Base-by-base conservation (phyloP, 2,113 vertebrate species). In the Collichthys lucidus region DNA sequence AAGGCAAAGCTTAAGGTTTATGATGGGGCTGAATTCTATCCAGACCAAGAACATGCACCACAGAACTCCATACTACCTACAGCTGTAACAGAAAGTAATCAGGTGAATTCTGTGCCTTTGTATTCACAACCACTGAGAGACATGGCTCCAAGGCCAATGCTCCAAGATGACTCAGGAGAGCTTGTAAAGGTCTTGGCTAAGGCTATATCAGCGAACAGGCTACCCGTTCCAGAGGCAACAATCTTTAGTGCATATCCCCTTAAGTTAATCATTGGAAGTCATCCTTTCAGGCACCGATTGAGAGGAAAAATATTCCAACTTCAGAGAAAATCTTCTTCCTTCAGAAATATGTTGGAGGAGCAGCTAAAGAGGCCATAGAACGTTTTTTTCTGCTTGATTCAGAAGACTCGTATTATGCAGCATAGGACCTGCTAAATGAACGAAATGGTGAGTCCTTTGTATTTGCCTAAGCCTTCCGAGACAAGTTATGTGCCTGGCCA, bases 381-480 rank as follows among this genome's bases (percentile, higher is more conserved):
- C 16, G 47, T 50, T 19, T 19, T 50, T 50, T 50, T 50, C 49
- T 50, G 49, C 11, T 50, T 50, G 17, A 50, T 19, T 50, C 17
- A 50, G 49, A 50, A 50, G 49, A 50, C 5, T 50, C 49, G 0
- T 50, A 50, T 50, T 19, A 2, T 3, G 6, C 17, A 50, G 47
- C 17, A 19, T 19, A 6, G 16, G 16, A 50, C 16, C 5, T 20
- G 49, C 49, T 50, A 17, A 52, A 52, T 35, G 29, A 88, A 56
- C 5, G 35, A 62, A 82, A 82, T 60, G 69, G 73, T 14, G 29
- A 80, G 11, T 56, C 70, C 0, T 92, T 90, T 69, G 40, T 86
- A 3, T 84, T 78, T 3, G 44, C 10, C 44, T 14, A 46, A 46
- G 44, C 44, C 12, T 57, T 80, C 26, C 1, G 80, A 55, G 85